phyloP scores from a whole-genome alignment of 2,113 vertebrate species.

The Scalopus aquaticus region DNA sequence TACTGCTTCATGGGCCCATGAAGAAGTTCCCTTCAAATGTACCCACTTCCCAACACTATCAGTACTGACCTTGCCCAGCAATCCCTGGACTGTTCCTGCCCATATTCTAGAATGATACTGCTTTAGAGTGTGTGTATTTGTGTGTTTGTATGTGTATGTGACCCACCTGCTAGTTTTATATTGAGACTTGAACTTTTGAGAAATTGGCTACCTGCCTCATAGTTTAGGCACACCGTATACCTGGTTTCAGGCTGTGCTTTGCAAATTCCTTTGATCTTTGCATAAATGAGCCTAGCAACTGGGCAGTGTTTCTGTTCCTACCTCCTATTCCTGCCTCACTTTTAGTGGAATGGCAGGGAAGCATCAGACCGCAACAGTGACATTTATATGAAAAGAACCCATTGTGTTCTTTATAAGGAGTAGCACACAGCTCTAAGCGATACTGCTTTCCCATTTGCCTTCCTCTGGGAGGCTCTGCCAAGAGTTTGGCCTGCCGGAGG shows the following conservation, averaged over 20 bases:
- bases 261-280: constrained; percentile 35
- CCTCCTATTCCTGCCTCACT: background rate
- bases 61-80: background rate
- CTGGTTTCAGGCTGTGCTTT: constrained; percentile 29
- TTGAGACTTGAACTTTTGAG: constrained; percentile 21
- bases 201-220: background rate
- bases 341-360: constrained; percentile 29
- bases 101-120: background rate
- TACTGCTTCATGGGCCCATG: background rate
- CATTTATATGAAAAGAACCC: constrained; percentile 85
- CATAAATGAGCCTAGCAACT: constrained; percentile 44
- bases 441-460: constrained; percentile 82
- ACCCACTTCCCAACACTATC: background rate
- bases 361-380: constrained; percentile 68
- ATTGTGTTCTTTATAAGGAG: constrained; percentile 84
- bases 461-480: constrained; percentile 88
- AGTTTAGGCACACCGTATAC: background rate
- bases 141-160: no score
- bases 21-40: background rate
- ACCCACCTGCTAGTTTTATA: background rate
- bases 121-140: background rate
- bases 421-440: constrained; percentile 82
- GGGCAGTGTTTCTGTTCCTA: constrained; percentile 39
- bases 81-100: background rate
- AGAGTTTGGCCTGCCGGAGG: constrained; percentile 89